These are phyloP conservation scores for Anadara kagoshimensis DNA, from an alignment of 1,140 invertebrate genomes.

Conservation along the genomic window DNA sequence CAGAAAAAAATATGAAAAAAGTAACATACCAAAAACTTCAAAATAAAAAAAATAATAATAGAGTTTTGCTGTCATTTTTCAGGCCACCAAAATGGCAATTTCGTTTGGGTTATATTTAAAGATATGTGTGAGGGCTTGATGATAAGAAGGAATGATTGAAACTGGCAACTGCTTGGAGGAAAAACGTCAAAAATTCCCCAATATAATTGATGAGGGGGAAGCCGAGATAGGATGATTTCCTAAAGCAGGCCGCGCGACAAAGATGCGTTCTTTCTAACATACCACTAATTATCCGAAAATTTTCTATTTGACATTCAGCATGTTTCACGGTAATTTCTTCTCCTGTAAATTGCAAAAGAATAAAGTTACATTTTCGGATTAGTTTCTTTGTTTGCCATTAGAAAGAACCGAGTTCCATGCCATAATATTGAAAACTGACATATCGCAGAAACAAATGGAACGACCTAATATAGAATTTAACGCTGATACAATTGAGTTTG, in stretches of 20 bases:
- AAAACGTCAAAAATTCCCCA: constrained; percentile 14
- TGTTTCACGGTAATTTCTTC: constrained; percentile 22
- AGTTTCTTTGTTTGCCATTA: constrained; percentile 1
- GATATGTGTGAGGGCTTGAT: constrained; percentile 9
- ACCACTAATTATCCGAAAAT: constrained; percentile 16
- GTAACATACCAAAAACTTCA: too few relatives aligned
- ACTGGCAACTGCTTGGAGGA: constrained; percentile 7
- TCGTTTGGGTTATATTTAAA: background rate
- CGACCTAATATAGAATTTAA: too few relatives aligned
- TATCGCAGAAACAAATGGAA: too few relatives aligned
- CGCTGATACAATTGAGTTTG: too few relatives aligned
- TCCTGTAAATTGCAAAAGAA: constrained; percentile 15
- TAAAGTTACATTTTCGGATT: constrained; percentile 1
- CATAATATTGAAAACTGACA: too few relatives aligned
- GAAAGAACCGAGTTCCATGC: background rate
- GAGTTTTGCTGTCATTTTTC: constrained; percentile 1
- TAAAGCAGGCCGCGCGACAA: constrained; percentile 10
- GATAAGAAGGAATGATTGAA: constrained; percentile 20
- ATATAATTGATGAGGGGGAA: constrained; percentile 13
- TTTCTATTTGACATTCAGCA: constrained; percentile 12
- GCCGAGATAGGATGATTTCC: background rate
- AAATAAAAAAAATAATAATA: background rate
- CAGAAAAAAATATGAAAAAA: too few relatives aligned
- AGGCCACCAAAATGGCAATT: too few relatives aligned
- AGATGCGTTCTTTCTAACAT: constrained; percentile 7